These are phyloP conservation scores for Chymomyza costata DNA, from an alignment of 1,140 invertebrate species.

Conservation along the genomic window DNA sequence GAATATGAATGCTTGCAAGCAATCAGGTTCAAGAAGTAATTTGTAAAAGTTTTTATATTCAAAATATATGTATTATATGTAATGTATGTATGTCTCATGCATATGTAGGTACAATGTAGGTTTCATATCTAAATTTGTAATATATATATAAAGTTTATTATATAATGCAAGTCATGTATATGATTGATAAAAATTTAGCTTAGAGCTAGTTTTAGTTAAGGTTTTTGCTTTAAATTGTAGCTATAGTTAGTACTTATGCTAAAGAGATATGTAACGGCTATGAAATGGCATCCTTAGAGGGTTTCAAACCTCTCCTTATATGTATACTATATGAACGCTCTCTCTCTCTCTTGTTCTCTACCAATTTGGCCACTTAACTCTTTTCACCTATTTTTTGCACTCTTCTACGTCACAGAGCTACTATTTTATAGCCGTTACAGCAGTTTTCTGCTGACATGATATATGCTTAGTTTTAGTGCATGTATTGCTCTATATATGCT, in stretches of 20 bases:
- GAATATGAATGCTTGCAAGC: too few relatives aligned
- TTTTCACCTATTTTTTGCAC: slow-evolving; percentile 29
- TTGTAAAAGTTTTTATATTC: slow-evolving; percentile 67
- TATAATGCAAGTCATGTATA: slow-evolving; percentile 26
- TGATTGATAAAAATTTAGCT: too few relatives aligned
- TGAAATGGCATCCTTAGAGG: slow-evolving; percentile 51
- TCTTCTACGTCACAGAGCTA: too few relatives aligned
- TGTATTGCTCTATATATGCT: slow-evolving; percentile 7
- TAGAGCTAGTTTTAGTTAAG: too few relatives aligned
- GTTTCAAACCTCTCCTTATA: slow-evolving; percentile 34
- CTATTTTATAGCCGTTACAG: slow-evolving; percentile 47
- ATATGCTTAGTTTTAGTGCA: slow-evolving; percentile 19
- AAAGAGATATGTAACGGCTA: slow-evolving; percentile 60
- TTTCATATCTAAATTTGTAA: slow-evolving; percentile 23
- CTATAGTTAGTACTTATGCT: too few relatives aligned
- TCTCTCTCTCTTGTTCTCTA: slow-evolving; percentile 28
- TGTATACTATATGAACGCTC: too few relatives aligned
- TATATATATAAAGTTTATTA: too few relatives aligned
- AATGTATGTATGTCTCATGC: slow-evolving; percentile 26
- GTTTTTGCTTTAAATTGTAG: too few relatives aligned
- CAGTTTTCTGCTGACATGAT: slow-evolving; percentile 16
- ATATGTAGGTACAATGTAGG: slow-evolving; percentile 63
- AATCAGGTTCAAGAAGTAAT: too few relatives aligned
- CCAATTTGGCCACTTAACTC: slow-evolving; percentile 52
- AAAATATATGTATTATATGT: slow-evolving; percentile 53